Conservation (phyloP, 2,888 invertebrate species). For the Catocala fraxini region DNA sequence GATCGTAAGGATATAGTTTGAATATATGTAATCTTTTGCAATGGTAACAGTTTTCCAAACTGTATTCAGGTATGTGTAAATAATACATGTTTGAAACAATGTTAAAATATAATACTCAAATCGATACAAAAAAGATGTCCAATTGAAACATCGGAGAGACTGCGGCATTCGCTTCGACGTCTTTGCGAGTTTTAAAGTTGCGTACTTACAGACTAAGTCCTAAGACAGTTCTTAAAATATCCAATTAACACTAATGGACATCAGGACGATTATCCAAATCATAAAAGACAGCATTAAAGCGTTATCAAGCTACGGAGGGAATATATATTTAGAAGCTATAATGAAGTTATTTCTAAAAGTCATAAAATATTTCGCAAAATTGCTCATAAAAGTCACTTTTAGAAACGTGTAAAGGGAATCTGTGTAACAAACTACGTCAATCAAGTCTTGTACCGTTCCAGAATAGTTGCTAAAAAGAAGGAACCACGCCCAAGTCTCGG, state of each 20-base stretch:
- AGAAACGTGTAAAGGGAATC: conserved; percentile 57
- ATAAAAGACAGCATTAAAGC: conserved; percentile 11
- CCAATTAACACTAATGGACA: background rate
- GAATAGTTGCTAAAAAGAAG: conserved; percentile 35
- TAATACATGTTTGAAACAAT: too few species aligned
- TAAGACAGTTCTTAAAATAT: background rate
- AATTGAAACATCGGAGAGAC: too few species aligned
- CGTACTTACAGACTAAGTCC: background rate
- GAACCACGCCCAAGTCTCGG: too few species aligned
- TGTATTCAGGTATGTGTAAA: too few species aligned
- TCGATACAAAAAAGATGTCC: too few species aligned
- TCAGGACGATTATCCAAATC: background rate
- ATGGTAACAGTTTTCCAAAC: too few species aligned
- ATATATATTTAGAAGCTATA: conserved; percentile 43
- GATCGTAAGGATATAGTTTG: too few species aligned
- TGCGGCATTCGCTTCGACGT: too few species aligned
- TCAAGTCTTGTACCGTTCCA: conserved; percentile 35
- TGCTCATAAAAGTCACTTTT: conserved; percentile 58
- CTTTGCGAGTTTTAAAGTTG: background rate
- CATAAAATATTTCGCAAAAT: conserved; percentile 59
- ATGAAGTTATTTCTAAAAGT: conserved; percentile 56
- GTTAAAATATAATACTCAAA: too few species aligned
- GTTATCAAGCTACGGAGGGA: conserved; percentile 22
- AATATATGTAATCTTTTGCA: too few species aligned
- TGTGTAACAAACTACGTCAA: conserved; percentile 61